Conservation (phyloP, 2,113 vertebrate genomes). For the Amblyopsis rosae region DNA sequence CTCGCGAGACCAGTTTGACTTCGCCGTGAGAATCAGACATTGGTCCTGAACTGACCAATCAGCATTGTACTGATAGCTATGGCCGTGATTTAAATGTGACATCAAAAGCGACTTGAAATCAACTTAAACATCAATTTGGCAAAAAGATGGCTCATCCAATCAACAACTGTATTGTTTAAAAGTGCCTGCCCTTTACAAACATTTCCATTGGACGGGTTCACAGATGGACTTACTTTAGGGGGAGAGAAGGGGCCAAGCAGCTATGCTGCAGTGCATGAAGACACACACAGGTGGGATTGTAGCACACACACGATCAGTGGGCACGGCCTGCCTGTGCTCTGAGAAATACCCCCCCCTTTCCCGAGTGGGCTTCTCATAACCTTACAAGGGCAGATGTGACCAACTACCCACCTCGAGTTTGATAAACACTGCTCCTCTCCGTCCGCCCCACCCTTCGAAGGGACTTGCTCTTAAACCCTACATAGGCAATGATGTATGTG, state of each 20-base stretch:
- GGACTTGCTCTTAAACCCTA: constrained; percentile 34
- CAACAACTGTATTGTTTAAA: no score
- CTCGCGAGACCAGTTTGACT: no score
- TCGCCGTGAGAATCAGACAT: no score
- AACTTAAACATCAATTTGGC: no score
- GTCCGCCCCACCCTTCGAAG: constrained; percentile 36
- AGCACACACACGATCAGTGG: constrained; percentile 39
- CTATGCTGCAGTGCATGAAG: constrained; percentile 3
- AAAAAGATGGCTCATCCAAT: no score
- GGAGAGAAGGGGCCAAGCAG: neutral
- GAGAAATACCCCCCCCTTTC: constrained; percentile 58
- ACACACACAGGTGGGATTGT: constrained; percentile 58
- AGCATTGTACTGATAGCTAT: no score
- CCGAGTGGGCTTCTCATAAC: constrained; percentile 56
- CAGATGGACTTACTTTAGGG: no score
- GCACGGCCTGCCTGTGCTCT: constrained; percentile 23
- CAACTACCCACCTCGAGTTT: constrained; percentile 68
- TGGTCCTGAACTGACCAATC: no score
- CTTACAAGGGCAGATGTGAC: constrained; percentile 76
- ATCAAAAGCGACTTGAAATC: no score
- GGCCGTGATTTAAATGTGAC: no score
- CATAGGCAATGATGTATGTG: constrained; percentile 43
- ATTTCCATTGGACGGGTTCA: no score
- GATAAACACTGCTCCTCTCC: constrained; percentile 71
- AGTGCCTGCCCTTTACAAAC: no score